Evolutionary conservation across 2,113 vertebrate species (phyloP).

Genomic region (Nerophis lumbriciformis): DNA sequence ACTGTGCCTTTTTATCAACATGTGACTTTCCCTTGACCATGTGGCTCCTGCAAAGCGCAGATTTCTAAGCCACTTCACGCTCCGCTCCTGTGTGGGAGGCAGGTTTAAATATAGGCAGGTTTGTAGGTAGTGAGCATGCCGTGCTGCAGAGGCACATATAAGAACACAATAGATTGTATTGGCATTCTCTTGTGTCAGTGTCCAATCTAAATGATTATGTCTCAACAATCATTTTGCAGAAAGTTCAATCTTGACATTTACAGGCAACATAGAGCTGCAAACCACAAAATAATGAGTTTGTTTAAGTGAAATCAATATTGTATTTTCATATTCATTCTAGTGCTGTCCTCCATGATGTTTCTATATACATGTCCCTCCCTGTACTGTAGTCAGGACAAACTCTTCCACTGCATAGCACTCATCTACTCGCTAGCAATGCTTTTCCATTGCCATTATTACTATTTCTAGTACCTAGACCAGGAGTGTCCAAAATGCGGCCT

Average conservation of each 20-base stretch:
- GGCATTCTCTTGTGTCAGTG: slow-evolving; percentile 41
- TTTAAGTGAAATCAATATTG: no score
- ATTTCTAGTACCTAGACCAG: no score
- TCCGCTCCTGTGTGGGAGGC: slow-evolving; percentile 66
- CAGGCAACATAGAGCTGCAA: no score
- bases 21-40: slow-evolving; percentile 62
- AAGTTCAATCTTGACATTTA: background rate
- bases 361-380: no score
- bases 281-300: no score
- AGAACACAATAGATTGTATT: slow-evolving; percentile 46
- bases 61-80: slow-evolving; percentile 66
- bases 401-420: no score
- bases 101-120: slow-evolving; percentile 69
- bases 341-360: no score
- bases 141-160: slow-evolving; percentile 37
- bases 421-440: no score
- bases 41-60: slow-evolving; percentile 57
- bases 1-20: slow-evolving; percentile 50
- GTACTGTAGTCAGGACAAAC: no score
- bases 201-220: slow-evolving; percentile 16
- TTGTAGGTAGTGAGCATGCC: slow-evolving; percentile 64
- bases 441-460: no score
- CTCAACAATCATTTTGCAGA: slow-evolving; percentile 7
- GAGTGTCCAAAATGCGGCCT: no score
- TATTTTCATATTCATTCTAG: no score